Conservation (phyloP, 2,113 vertebrate genomes). For the Calyptomena viridis region DNA sequence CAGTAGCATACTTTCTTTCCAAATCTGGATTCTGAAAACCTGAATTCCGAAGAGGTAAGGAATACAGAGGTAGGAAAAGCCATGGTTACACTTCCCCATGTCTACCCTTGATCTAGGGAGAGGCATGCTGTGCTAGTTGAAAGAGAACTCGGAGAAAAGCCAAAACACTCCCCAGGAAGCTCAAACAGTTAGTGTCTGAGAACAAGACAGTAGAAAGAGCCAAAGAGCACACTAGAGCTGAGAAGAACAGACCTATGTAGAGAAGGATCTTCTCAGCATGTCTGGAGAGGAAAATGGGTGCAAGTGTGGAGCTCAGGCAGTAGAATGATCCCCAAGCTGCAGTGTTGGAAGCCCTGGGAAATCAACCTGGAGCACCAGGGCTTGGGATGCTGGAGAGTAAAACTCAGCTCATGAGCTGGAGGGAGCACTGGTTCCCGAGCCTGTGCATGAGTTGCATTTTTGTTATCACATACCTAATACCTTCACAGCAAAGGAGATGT, state of each 20-base stretch:
- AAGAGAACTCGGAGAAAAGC: neutral
- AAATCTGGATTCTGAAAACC: conserved; percentile 31
- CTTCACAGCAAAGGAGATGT: neutral
- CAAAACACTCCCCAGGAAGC: neutral
- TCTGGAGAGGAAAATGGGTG: neutral
- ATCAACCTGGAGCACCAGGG: neutral
- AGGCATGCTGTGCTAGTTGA: neutral
- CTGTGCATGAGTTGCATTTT: neutral
- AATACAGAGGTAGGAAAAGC: neutral
- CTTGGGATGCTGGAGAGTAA: neutral
- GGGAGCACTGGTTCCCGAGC: neutral
- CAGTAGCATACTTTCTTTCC: neutral
- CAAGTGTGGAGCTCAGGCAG: neutral
- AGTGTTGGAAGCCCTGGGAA: neutral
- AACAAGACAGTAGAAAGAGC: neutral
- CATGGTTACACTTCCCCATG: neutral
- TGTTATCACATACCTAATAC: conserved; percentile 68
- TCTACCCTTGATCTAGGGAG: neutral
- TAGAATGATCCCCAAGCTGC: neutral
- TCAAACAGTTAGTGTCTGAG: neutral
- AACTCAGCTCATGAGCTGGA: neutral
- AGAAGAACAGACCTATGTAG: neutral
- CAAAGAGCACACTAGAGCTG: neutral
- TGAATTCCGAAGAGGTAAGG: conserved; percentile 19
- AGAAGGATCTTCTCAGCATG: neutral